Conservation (phyloP, 2,888 invertebrate genomes). For the Synanthedon formicaeformis region DNA sequence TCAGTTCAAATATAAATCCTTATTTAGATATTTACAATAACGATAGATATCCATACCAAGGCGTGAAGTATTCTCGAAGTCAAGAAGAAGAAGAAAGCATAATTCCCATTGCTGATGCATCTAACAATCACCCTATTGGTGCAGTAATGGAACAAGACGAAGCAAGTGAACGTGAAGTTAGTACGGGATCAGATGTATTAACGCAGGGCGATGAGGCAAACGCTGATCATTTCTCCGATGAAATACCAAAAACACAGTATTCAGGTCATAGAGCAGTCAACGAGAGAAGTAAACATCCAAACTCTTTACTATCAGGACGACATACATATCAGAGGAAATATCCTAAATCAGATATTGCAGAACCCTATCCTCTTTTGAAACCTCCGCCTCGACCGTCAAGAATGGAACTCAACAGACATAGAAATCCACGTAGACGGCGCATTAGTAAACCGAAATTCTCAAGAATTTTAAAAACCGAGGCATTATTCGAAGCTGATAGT, state of each 20-base stretch:
- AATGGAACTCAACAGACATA: slow-evolving; percentile 26
- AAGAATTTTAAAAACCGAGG: slow-evolving; percentile 42
- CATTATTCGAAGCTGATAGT: slow-evolving; percentile 42
- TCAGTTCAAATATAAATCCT: slow-evolving; percentile 33
- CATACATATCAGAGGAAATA: slow-evolving; percentile 39
- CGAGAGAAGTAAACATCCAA: slow-evolving; percentile 42
- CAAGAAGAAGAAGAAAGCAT: slow-evolving; percentile 60
- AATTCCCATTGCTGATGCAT: slow-evolving; percentile 51
- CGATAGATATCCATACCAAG: slow-evolving; percentile 49
- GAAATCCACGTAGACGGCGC: slow-evolving; percentile 41
- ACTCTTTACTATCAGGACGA: slow-evolving; percentile 29
- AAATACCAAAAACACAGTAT: slow-evolving; percentile 30
- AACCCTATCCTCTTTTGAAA: slow-evolving; percentile 56
- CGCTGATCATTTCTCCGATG: slow-evolving; percentile 26
- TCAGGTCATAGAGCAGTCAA: slow-evolving; percentile 24
- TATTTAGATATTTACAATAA: slow-evolving; percentile 46
- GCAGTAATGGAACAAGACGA: slow-evolving; percentile 61
- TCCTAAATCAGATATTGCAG: slow-evolving; percentile 38
- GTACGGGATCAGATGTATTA: slow-evolving; percentile 28
- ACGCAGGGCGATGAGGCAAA: slow-evolving; percentile 31
- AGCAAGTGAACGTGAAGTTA: slow-evolving; percentile 31
- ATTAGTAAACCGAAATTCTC: slow-evolving; percentile 36
- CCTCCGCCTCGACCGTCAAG: slow-evolving; percentile 40
- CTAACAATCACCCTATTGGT: slow-evolving; percentile 56
- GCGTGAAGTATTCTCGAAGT: slow-evolving; percentile 59